These are phyloP conservation scores for Imbricaverruca yamaguchii DNA, from an alignment of 2,888 invertebrate genomes.

Conservation along the genomic window DNA sequence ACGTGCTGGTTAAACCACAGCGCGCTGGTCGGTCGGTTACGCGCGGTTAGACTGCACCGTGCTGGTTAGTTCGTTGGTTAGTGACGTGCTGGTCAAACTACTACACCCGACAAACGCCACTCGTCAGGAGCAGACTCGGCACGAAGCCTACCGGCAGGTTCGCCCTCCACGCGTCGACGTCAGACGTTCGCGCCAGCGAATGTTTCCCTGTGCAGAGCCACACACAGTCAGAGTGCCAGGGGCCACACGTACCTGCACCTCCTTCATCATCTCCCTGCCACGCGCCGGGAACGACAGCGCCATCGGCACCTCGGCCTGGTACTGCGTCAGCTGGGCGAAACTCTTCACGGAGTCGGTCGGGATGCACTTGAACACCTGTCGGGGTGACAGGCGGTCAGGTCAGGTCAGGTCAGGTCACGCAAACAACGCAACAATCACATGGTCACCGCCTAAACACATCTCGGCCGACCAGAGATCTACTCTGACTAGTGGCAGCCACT, in stretches of 20 bases:
- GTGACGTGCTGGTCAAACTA: too few species aligned
- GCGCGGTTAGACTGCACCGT: too few species aligned
- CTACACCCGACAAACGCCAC: neutral
- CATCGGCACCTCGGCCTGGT: constrained; percentile 63
- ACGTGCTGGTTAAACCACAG: too few species aligned
- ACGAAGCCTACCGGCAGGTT: neutral
- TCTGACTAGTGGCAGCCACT: too few species aligned
- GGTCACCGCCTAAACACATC: too few species aligned
- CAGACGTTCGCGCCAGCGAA: neutral
- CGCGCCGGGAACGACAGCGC: constrained; percentile 62
- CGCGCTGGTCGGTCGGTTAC: too few species aligned
- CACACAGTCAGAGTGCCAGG: constrained; percentile 26
- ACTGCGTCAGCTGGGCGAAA: constrained; percentile 67
- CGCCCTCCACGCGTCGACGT: neutral
- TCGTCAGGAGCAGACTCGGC: neutral
- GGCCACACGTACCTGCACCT: constrained; percentile 55
- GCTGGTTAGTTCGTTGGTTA: too few species aligned
- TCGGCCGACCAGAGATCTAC: too few species aligned
- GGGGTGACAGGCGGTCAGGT: too few species aligned
- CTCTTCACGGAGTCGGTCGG: constrained; percentile 74
- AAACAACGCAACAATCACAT: too few species aligned
- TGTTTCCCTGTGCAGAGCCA: neutral
- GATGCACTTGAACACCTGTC: constrained; percentile 75
- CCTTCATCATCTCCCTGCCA: constrained; percentile 56
- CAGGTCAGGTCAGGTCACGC: too few species aligned